Base-by-base conservation (phyloP, 2,113 vertebrate genomes). In the Dissostichus mawsoni region DNA sequence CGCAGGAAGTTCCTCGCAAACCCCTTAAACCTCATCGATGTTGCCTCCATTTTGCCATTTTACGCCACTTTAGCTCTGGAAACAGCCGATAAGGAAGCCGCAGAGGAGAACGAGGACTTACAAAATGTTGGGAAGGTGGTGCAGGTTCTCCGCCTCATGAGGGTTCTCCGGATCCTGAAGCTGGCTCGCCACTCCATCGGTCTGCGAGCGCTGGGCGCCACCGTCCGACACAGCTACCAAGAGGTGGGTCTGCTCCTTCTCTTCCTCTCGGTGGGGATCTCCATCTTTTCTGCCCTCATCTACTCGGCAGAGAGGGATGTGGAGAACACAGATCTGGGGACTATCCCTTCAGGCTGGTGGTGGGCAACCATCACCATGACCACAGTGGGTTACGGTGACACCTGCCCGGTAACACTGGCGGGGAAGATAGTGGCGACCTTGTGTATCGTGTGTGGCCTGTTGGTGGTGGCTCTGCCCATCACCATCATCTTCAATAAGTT, bases 341-440 rank as follows among this genome's bases (percentile, higher is more conserved):
- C 95, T 75, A 99, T 99, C 86, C 98, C 98, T 0, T 92, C 97
- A 63, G 97, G 98, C 72, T 99, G 98, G 98, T 99, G 98, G 98
- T 99, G 98, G 98, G 98, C 98, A 25, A 99, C 98, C 0, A 99
- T 99, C 89, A 99, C 96, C 87, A 98, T 99, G 98, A 99, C 98
- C 1, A 99, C 98, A 0, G 98, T 99, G 14, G 98, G 98, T 50
- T 99, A 98, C 2, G 98, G 98, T 2, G 98, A 99, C 94, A 98
- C 96, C 3, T 97, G 97, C 76, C 98, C 98, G 0, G 95, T 98
- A 80, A 98, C 98, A 0, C 76, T 98, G 36, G 92, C 94, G 0
- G 98, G 98, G 45, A 99, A 99, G 90, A 93, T 99, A 0, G 96
- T 99, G 0, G 98, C 96, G 85, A 99, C 97, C 5, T 82, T 97